Base-by-base conservation (phyloP, 2,888 invertebrate genomes). In the Xanthia togata region DNA sequence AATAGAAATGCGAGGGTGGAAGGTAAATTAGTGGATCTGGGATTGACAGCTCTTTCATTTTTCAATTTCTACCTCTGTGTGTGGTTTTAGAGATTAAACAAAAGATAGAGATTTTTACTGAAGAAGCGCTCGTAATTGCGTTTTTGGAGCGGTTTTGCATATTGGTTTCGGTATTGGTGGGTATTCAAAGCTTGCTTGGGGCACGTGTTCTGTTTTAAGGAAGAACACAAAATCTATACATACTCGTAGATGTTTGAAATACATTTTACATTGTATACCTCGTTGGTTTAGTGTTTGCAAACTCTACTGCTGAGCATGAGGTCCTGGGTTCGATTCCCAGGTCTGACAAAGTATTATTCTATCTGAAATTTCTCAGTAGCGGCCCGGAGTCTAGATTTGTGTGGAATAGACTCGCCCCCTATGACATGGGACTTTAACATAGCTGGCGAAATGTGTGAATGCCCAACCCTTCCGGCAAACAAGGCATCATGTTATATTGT, bases 41-140 rank as follows among this genome's bases (percentile, higher is more conserved):
- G 41, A 68, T 55, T 87, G 87, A 70, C 85, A 86, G 78, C 50
- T 80, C 75, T 79, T 86, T 73, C 76, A 78, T 82, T 80, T 84
- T 84, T 72, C 65, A 57, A 69, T 76, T 72, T 68, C 76, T n/a
- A 75, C 67, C 78, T 70, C 60, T 60, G 26, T n/a, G 23, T 73
- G 47, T 73, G 69, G 64, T 75, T 75, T n/a, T n/a, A n/a, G n/a
- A n/a, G n/a, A n/a, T n/a, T n/a, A n/a, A n/a, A n/a, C n/a, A n/a
- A n/a, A n/a, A n/a, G 70, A 63, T 38, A 77, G 47, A 55, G 23
- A 55, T 11, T 26, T 44, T 2, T 72, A n/a, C 65, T 73, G 62
- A 73, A 70, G 64, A 41, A 65, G 14, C 50, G 26, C 23, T 47
- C 35, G 44, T 26, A 59, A 60, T 72, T 83, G 69, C 60, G 65